Conservation (phyloP, 2,113 vertebrate species). For the Phasianus colchicus region DNA sequence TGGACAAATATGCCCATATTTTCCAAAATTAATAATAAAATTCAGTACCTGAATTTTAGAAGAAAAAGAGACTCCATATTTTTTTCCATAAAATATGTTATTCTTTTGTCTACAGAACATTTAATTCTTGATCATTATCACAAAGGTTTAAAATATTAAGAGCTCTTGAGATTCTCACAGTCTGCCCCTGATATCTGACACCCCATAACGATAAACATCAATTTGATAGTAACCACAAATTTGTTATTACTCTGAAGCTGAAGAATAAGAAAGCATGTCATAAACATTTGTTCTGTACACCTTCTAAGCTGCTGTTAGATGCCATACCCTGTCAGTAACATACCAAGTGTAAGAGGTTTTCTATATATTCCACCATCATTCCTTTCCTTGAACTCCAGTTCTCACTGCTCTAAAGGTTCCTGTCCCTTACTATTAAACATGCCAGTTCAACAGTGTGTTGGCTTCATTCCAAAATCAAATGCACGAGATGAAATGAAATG, state of each 20-base stretch:
- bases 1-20: not conserved
- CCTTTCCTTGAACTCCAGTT: constrained; percentile 24
- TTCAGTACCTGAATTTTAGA: not conserved
- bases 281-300: constrained; percentile 49
- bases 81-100: not conserved
- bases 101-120: not conserved
- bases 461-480: not conserved
- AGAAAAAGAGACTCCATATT: not conserved
- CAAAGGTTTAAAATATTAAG: constrained; percentile 18
- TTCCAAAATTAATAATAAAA: not conserved
- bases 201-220: constrained; percentile 33
- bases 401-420: constrained; percentile 28
- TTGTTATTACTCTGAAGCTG: constrained; percentile 41
- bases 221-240: constrained; percentile 43
- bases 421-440: not conserved
- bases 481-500: not conserved
- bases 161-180: constrained; percentile 36
- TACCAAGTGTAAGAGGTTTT: constrained; percentile 38
- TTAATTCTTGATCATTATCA: constrained; percentile 2
- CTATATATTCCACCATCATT: constrained; percentile 3
- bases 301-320: constrained; percentile 46
- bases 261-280: constrained; percentile 50
- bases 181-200: constrained; percentile 13
- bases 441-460: not conserved
- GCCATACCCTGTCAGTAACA: constrained; percentile 51